Evolutionary conservation across 2,113 vertebrate species (phyloP), one percentile per base, ranked within the genome.

Genomic region (Psittacula cyanocephala): DNA sequence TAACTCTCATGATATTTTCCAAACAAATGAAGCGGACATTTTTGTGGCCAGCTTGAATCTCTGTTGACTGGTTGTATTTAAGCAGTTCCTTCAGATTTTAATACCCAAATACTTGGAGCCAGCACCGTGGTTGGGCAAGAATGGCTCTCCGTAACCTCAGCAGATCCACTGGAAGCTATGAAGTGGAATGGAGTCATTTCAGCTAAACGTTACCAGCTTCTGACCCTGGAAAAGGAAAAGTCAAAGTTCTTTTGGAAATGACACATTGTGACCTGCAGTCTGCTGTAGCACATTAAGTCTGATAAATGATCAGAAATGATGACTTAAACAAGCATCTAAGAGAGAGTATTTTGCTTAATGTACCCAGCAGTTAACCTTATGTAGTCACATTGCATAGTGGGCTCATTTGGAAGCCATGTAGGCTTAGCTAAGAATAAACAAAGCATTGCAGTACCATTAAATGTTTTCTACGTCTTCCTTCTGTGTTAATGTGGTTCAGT

Each of bases 261-360:
- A 95, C 96, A 97, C 90, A 96, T 92, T 71, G 63, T 72, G 95
- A 97, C 97, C 93, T 89, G 71, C 92, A 89, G 78, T 89, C 95
- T 96, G 94, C 88, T 96, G 96, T 93, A 97, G 96, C 95, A 97
- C 97, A 95, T 95, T 97, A 97, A 98, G 95, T 86, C 90, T 97
- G 95, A 97, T 97, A 96, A 96, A 98, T 95, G 97, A 94, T 96
- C 95, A 95, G 96, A 96, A 94, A 93, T 94, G 95, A 97, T 97
- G 97, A 97, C 96, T 97, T 96, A 97, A 95, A 91, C 96, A 98
- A 97, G 96, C 97, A 94, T 93, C 85, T 96, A 93, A 95, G 93
- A 95, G 88, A 97, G 95, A 92, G 74, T 69, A 85, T 93, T 97
- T 91, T 96, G 78, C 96, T 93, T 97, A 97, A 95, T 96, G 94